Evolutionary conservation across 53 echinoderm and acorn worm genomes (phyloP), one percentile per base, ranked within the genome.

Genomic region (Holothuria scabra): DNA sequence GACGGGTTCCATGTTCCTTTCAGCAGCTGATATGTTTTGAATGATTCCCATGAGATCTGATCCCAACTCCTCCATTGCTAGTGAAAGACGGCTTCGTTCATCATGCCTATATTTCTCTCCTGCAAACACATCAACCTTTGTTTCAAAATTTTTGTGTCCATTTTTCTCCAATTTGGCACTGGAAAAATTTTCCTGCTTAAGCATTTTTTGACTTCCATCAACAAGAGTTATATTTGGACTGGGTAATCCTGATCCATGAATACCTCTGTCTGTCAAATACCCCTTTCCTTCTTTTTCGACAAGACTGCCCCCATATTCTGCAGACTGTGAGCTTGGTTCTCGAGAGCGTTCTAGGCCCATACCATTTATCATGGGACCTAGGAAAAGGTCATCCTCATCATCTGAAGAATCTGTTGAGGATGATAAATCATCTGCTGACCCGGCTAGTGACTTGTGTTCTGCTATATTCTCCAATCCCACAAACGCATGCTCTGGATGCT

Each of bases 381-480:
- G 46, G 24, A 72, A 26, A 48, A 46, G 37, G 7, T 35, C 67
- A 44, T 58, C 78, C 32, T 78, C 78, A 28, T 81, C 82, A 18
- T 81, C 82, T 25, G 65, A 63, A 12, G 82, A 81, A 24, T 81
- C 82, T 44, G 82, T 38, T 13, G 82, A 81, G 7, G 82, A 81
- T 11, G 62, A 63, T 3, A 81, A 63, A 49, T 64, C 38, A 37
- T 81, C 64, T 12, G 28, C n/a, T 4, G 82, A 63, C 13, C 82
- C 64, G 0, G 82, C 82, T 21, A 63, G 24, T 28, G 64, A 81
- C 64, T 26, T 38, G 62, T 46, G 62, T 12, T 81, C 82, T n/a
- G 82, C 82, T n/a, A 81, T 81, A 28, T 81, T 81, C 41, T 81
- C 82, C 46, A 81, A 20, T 60, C 82, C 82, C 1, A 61, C 64